Conservation (phyloP, 2,888 invertebrate genomes). For the Eustalomyia histrio region DNA sequence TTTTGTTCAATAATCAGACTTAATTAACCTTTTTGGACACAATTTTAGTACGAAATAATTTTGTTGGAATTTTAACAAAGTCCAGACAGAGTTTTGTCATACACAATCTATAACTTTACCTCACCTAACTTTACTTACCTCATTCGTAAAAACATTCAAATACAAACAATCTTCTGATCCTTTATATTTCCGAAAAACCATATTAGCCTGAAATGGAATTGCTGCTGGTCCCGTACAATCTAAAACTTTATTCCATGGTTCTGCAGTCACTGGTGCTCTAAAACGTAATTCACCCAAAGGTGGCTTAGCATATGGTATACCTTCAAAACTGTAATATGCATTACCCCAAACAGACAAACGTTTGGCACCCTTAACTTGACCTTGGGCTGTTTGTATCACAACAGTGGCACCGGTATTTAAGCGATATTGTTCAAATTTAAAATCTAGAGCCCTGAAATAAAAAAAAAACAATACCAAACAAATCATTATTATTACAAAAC, state of each 20-base stretch:
- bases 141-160: conserved; percentile 80
- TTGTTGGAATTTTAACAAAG: no score
- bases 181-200: conserved; percentile 74
- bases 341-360: conserved; percentile 76
- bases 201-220: conserved; percentile 76
- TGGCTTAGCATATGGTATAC: conserved; percentile 77
- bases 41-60: no score
- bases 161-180: conserved; percentile 82
- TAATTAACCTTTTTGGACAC: no score
- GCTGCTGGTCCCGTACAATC: conserved; percentile 78
- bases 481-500: conserved; percentile 14
- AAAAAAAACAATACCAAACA: conserved; percentile 12
- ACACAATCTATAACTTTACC: no score
- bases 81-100: no score
- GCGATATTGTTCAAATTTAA: conserved; percentile 74
- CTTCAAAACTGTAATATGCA: conserved; percentile 76
- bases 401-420: conserved; percentile 72
- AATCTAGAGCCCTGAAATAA: conserved; percentile 72
- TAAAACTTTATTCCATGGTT: conserved; percentile 78
- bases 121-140: no score
- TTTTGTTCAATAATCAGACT: no score
- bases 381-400: conserved; percentile 74
- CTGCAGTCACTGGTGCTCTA: conserved; percentile 78
- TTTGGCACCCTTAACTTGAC: conserved; percentile 76
- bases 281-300: conserved; percentile 76